Evolutionary conservation across 2,797 vertebrate genomes (phyloP).

Genomic region (Chaunax sp.): DNA sequence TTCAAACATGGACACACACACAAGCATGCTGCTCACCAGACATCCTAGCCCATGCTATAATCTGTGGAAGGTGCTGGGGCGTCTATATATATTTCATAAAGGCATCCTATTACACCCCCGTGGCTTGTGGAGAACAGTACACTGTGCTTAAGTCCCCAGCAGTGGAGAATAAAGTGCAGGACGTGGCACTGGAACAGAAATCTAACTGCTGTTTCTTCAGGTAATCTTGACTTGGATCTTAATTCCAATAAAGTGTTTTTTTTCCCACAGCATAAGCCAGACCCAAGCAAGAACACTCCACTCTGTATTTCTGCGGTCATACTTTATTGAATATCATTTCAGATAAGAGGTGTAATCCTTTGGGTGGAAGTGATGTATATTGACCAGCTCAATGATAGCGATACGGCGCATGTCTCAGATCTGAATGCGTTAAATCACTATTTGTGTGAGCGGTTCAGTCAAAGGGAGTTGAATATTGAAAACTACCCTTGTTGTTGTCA

Average conservation of each 20-base stretch:
- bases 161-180: slow-evolving; percentile 74
- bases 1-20: slow-evolving; percentile 20
- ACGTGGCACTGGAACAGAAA: slow-evolving; percentile 78
- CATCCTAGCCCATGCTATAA: slow-evolving; percentile 54
- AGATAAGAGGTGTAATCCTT: slow-evolving; percentile 89
- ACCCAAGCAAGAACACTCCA: slow-evolving; percentile 82
- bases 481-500: slow-evolving; percentile 52
- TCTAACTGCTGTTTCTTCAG: slow-evolving; percentile 83
- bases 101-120: slow-evolving; percentile 80
- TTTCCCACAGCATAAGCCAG: slow-evolving; percentile 77
- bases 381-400: slow-evolving; percentile 84
- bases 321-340: slow-evolving; percentile 91
- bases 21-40: slow-evolving; percentile 35
- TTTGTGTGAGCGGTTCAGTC: slow-evolving; percentile 72
- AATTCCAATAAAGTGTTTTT: slow-evolving; percentile 87
- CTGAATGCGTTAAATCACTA: slow-evolving; percentile 73
- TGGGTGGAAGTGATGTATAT: slow-evolving; percentile 86
- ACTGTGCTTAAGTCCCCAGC: slow-evolving; percentile 70
- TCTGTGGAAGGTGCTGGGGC: slow-evolving; percentile 64
- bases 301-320: slow-evolving; percentile 83
- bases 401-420: slow-evolving; percentile 64
- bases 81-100: slow-evolving; percentile 80
- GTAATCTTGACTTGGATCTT: slow-evolving; percentile 87
- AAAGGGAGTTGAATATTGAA: slow-evolving; percentile 54
- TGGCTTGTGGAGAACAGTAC: slow-evolving; percentile 64